These are phyloP conservation scores for Poeciliopsis turneri DNA, from an alignment of 2,797 vertebrate species.

Conservation along the genomic window DNA sequence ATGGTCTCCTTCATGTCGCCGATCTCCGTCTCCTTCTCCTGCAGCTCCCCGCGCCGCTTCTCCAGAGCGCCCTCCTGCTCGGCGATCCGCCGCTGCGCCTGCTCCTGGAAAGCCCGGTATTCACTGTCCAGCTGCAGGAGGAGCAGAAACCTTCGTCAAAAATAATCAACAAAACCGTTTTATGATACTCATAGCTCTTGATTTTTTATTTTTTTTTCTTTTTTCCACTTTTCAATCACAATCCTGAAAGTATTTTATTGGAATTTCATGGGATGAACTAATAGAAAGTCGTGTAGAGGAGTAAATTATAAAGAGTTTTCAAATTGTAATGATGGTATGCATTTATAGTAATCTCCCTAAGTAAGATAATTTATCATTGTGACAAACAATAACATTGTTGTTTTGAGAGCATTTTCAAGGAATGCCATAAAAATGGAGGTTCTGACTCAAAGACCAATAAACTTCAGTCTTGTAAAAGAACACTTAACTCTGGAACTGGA, in stretches of 20 bases:
- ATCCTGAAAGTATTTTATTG: background rate
- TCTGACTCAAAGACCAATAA: no score
- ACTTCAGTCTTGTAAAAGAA: no score
- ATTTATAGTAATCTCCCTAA: background rate
- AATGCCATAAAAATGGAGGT: no score
- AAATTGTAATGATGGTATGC: background rate
- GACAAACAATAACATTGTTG: no score
- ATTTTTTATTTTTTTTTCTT: background rate
- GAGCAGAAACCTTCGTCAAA: slow-evolving; percentile 19
- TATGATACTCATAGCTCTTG: no score
- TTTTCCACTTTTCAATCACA: background rate
- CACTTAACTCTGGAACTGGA: no score
- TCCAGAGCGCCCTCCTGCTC: slow-evolving; percentile 89
- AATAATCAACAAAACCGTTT: slow-evolving; percentile 3
- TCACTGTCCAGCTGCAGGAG: slow-evolving; percentile 88
- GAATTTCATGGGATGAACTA: background rate
- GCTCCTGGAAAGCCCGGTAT: slow-evolving; percentile 90
- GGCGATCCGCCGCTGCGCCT: slow-evolving; percentile 90
- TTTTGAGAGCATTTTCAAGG: no score
- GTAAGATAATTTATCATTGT: background rate
- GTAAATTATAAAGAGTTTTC: background rate
- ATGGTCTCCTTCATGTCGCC: slow-evolving; percentile 98
- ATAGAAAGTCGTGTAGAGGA: background rate
- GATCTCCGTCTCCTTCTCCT: slow-evolving; percentile 93
- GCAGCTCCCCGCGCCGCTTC: slow-evolving; percentile 87